A percentile compares a stretch with the other conserved stretches of the same genome.
Conservation (phyloP, 1,140 invertebrate genomes). For the Halotydeus destructor region DNA sequence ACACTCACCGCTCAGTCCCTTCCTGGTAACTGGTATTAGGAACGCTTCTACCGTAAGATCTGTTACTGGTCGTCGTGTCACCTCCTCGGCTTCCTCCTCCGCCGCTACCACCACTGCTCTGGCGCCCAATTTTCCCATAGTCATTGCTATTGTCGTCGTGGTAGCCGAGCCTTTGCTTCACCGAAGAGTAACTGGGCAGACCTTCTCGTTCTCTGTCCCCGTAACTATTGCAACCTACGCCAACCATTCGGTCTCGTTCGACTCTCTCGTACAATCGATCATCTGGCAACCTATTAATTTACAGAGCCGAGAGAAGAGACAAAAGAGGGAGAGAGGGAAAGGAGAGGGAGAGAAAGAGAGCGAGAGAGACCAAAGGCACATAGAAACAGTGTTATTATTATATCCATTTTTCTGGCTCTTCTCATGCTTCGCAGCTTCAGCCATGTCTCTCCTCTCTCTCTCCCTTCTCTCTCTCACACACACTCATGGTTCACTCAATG, state of each 20-base stretch:
- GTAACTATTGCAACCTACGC: not conserved
- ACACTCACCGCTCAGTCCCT: not conserved
- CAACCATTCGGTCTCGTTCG: not conserved
- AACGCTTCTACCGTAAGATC: not conserved
- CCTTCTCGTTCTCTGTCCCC: not conserved
- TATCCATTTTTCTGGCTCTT: too few species aligned
- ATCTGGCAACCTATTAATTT: slow-evolving; percentile 2
- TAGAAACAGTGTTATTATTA: too few species aligned
- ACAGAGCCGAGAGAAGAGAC: too few species aligned
- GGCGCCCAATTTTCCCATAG: not conserved
- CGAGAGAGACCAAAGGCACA: not conserved
- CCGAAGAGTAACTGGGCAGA: not conserved
- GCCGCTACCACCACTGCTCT: too few species aligned
- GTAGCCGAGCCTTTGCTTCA: not conserved
- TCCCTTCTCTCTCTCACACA: too few species aligned
- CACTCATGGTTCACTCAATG: too few species aligned
- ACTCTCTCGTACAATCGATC: not conserved
- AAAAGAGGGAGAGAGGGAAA: not conserved
- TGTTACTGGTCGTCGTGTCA: too few species aligned
- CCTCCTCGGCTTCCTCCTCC: too few species aligned
- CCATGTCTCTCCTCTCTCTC: too few species aligned
- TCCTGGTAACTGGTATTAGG: not conserved
- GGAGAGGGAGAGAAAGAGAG: slow-evolving; percentile 6
- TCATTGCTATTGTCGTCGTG: not conserved
- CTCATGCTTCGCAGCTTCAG: too few species aligned